phyloP scores from a whole-genome alignment of 1,140 invertebrate species.

The Drosophila chauvacae region DNA sequence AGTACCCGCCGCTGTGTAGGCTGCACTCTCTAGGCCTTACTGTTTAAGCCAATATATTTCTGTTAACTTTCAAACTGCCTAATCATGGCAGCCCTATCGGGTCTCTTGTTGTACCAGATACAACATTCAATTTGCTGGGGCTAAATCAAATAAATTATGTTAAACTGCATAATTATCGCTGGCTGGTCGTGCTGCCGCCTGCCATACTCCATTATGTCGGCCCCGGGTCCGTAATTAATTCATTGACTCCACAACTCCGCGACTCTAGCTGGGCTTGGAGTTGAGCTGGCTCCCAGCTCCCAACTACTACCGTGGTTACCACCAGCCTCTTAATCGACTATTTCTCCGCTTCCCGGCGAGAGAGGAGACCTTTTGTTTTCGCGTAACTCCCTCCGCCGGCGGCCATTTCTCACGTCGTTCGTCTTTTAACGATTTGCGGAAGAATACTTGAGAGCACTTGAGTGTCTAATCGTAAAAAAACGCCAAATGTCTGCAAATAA shows the following conservation, averaged over 20 bases:
- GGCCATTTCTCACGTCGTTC: conserved; percentile 58
- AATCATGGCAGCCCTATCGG: conserved; percentile 18
- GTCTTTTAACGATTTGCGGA: conserved; percentile 72
- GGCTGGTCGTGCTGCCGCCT: conserved; percentile 20
- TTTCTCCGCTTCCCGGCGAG: conserved; percentile 8
- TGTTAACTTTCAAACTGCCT: conserved; percentile 26
- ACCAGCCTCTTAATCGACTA: conserved; percentile 18
- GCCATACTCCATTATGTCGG: conserved; percentile 36
- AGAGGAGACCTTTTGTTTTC: conserved; percentile 17
- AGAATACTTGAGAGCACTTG: conserved; percentile 75
- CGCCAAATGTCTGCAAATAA: conserved; percentile 73
- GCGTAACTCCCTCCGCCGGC: conserved; percentile 17
- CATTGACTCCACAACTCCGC: conserved; percentile 36
- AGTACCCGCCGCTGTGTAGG: not conserved
- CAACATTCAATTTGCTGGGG: conserved; percentile 40
- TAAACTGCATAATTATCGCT: conserved; percentile 65
- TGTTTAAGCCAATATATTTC: not conserved
- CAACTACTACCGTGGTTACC: not conserved
- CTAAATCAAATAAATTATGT: conserved; percentile 51
- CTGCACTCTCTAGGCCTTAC: not conserved
- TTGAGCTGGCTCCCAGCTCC: conserved; percentile 7
- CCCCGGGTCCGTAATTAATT: conserved; percentile 45
- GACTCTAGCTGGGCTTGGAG: conserved; percentile 1
- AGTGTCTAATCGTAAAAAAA: conserved; percentile 72
- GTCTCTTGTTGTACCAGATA: conserved; percentile 11